Percentiles rank a stretch among this genome's conserved stretches.
Evolutionary conservation across 2,113 vertebrate genomes (phyloP).

Genomic region (Capreolus pygargus): DNA sequence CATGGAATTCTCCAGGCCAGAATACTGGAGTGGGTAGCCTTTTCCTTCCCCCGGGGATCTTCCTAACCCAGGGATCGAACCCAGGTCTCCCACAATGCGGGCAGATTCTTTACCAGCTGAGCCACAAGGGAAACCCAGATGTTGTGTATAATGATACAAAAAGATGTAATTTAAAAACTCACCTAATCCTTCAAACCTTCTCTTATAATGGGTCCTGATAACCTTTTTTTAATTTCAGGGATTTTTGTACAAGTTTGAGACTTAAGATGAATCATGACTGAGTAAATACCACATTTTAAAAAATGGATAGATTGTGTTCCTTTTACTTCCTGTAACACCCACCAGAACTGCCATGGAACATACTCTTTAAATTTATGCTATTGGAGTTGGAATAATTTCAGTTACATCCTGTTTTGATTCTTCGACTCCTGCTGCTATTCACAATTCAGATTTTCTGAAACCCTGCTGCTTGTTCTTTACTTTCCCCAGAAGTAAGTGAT

Average conservation of each 20-base stretch:
- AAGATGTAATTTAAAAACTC: not conserved
- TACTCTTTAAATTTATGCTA: constrained; percentile 41
- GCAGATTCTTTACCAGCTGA: not conserved
- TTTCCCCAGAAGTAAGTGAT: not conserved
- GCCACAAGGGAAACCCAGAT: not conserved
- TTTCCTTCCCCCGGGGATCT: not conserved
- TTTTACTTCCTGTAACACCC: constrained; percentile 49
- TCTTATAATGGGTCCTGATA: not conserved
- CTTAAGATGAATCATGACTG: constrained; percentile 19
- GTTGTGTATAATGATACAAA: not conserved
- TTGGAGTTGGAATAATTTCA: constrained; percentile 57
- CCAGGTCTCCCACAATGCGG: not conserved
- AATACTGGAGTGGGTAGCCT: not conserved
- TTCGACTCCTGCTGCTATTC: not conserved
- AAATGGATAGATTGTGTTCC: constrained; percentile 40
- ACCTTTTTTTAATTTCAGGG: not conserved
- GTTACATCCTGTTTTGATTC: constrained; percentile 50
- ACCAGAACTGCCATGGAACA: constrained; percentile 44
- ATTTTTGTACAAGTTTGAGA: constrained; percentile 44
- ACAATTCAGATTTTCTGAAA: constrained; percentile 11
- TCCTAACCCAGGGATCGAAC: not conserved
- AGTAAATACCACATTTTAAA: constrained; percentile 37
- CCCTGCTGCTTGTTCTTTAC: constrained; percentile 4
- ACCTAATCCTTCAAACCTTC: not conserved
- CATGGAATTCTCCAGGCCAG: not conserved